Evolutionary conservation across 35 echinoderm and acorn worm species (phyloP), one percentile per base, ranked within the genome.

Genomic region (Apostichopus parvimensis): DNA sequence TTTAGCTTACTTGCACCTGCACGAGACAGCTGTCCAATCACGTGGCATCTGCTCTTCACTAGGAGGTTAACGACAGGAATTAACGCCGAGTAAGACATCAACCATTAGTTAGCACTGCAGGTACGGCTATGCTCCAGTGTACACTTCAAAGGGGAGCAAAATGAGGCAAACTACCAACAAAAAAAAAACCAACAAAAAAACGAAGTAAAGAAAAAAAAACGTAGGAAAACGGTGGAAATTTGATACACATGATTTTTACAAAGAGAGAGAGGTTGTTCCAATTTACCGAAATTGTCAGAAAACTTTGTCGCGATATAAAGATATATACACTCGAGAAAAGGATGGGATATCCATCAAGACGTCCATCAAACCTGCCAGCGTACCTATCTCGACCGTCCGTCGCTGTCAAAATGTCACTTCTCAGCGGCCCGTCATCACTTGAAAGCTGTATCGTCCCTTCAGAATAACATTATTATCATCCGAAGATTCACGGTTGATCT

Each of bases 191-290:
- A n/a, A n/a, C 13, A 6, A 73, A 73, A 15, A 73, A 73, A n/a
- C 7, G 6, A 22, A 73, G 17, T 18, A 75, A 75, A 75, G n/a
- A 8, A 61, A 61, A 61, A 24, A 75, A 75, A 75, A 75, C 71
- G 6, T 6, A 20, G 17, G n/a, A 75, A 75, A 75, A 22, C 20
- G 6, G 14, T 20, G 57, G 81, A 59, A 84, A 84, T 84, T 84
- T 84, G 56, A 84, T 84, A 84, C 81, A 54, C 81, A 84, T 84
- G 81, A 84, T 84, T 84, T 84, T 84, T 17, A 20, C 81, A 84
- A 84, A 14, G 20, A 75, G n/a, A 82, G 15, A 59, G 81, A 84
- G 81, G 7, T 11, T 21, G 81, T 59, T 84, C 81, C n/a, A 56
- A 84, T 84, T 84, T 84, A n/a, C 57, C 6, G 54, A 55, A n/a